Base-by-base conservation (phyloP, 2,113 vertebrate genomes). In the Nestor notabilis region DNA sequence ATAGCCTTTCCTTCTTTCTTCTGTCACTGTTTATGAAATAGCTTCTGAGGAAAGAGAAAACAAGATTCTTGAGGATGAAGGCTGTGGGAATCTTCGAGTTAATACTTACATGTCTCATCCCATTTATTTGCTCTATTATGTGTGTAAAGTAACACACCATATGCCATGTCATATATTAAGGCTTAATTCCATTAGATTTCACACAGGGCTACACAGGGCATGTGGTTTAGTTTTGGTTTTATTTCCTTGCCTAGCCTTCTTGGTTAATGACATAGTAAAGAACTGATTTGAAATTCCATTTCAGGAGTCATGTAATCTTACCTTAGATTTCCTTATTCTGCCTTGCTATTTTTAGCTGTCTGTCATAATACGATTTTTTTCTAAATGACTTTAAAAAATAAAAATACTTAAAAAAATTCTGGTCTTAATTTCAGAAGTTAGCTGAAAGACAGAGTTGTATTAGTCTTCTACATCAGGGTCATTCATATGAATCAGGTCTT, bases 121-220 rank as follows among this genome's bases (percentile, higher is more conserved):
- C 52, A 21, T 97, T 96, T 89, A 94, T 96, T 97, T 97, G 20
- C 46, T 82, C 56, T 93, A 60, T 89, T 97, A 61, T 64, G 43
- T 80, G 27, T 94, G n/a, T 94, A 83, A 97, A 97, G 97, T 90
- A 96, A 91, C 94, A 79, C 24, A 61, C n/a, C 19, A n/a, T 95
- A 83, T 93, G 50, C 76, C 86, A 82, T 93, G 50, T 71, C 88
- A 81, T 71, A 79, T 37, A 87, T 16, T 84, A 37, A 92, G 25
- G 53, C 93, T 96, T 90, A 97, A 96, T 96, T 39, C 65, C 65
- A 83, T 97, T 58, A 89, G 53, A 92, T 96, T 95, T 96, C 84
- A 89, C 39, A 39, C 7, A n/a, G 13, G 44, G 58, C 17, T 61
- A 25, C 52, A 49, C 27, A 84, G 21, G 70, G 52, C 10, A 52